Conservation (phyloP, 1,140 invertebrate genomes). For the Neodiprion fabricii region DNA sequence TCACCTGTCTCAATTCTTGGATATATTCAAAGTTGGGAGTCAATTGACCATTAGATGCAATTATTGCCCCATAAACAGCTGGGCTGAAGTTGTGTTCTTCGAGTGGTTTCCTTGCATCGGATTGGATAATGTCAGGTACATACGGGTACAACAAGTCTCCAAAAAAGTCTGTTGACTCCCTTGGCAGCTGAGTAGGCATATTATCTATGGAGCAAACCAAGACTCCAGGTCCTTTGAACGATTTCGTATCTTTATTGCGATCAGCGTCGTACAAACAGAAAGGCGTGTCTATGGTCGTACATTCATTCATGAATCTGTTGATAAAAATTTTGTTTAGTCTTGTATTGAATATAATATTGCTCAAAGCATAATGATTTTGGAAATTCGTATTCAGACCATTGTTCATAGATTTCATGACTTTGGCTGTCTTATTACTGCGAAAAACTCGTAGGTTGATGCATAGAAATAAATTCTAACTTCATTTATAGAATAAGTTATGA, state of each 20-base stretch:
- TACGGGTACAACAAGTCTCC: conserved; percentile 92
- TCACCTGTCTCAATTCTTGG: conserved; percentile 77
- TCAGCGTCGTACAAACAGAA: conserved; percentile 99
- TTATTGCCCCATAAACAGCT: conserved; percentile 88
- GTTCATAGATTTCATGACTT: too few species aligned
- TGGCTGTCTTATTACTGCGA: too few species aligned
- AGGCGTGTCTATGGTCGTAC: conserved; percentile 98
- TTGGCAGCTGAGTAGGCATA: conserved; percentile 98
- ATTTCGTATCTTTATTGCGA: conserved; percentile 95
- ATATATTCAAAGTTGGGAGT: conserved; percentile 97
- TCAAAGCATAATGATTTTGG: conserved; percentile 7
- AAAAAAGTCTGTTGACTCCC: conserved; percentile 97
- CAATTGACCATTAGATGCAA: conserved; percentile 92
- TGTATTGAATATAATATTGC: background rate
- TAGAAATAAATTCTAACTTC: too few species aligned
- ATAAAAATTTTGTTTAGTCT: conserved; percentile 6
- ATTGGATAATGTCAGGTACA: conserved; percentile 88
- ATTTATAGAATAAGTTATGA: too few species aligned
- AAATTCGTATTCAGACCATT: too few species aligned
- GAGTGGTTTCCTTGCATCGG: conserved; percentile 84
- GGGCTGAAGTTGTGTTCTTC: conserved; percentile 80
- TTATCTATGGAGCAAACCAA: conserved; percentile 99
- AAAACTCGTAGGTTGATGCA: too few species aligned
- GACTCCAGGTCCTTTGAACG: conserved; percentile 95
- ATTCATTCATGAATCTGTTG: conserved; percentile 94